These are phyloP conservation scores for Sphecodes monilicornis DNA, from an alignment of 2,888 invertebrate genomes.

Conservation along the genomic window DNA sequence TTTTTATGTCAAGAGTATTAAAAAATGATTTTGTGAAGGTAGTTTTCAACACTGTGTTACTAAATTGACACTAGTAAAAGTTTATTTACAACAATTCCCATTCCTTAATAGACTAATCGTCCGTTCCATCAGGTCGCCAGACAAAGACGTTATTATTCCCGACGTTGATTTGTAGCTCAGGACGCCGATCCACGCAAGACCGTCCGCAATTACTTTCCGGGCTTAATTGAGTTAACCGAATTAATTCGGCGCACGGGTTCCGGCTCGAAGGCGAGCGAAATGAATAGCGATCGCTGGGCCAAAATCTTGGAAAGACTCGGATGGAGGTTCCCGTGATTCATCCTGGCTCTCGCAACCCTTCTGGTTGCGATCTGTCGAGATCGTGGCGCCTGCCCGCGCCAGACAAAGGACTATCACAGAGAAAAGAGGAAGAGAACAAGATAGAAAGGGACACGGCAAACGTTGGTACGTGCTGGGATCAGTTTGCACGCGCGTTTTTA, in stretches of 20 bases:
- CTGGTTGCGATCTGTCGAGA: conserved; percentile 40
- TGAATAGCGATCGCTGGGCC: conserved; percentile 3
- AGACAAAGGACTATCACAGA: conserved; percentile 1
- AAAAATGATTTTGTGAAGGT: too few relatives aligned
- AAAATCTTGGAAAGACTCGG: conserved; percentile 24
- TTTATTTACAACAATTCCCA: background rate
- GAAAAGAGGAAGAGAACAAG: conserved; percentile 3
- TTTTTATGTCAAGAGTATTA: too few relatives aligned
- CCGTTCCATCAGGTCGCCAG: background rate
- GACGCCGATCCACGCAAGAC: conserved; percentile 1
- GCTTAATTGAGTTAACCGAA: conserved; percentile 14
- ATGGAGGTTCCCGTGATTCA: conserved; percentile 51
- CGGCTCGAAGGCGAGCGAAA: background rate
- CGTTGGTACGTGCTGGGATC: conserved; percentile 59
- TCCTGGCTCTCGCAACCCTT: conserved; percentile 32
- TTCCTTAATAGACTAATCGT: background rate
- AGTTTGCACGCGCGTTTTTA: conserved; percentile 71
- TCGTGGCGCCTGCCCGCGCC: conserved; percentile 28
- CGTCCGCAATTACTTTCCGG: conserved; percentile 2
- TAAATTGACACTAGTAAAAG: too few relatives aligned
- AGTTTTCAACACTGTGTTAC: too few relatives aligned
- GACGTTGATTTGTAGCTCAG: background rate
- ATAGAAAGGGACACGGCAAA: conserved; percentile 16
- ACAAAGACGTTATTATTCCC: background rate
- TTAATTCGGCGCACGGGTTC: background rate